Base-by-base conservation (phyloP, 2,797 vertebrate species). In the Acipenser transmontanus region DNA sequence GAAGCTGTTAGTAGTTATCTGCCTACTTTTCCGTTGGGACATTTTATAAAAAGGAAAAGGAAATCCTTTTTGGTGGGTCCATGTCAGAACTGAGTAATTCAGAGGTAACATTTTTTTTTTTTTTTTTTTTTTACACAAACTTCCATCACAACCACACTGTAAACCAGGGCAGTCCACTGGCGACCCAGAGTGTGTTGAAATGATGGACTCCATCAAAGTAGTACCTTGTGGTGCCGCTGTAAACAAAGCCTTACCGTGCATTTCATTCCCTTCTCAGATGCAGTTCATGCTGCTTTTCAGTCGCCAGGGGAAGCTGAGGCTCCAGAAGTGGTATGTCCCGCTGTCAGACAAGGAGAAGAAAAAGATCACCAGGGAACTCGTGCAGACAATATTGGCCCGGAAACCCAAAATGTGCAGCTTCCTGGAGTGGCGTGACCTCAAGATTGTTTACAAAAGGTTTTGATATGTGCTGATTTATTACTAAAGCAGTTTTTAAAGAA, bases 371-470 rank as follows among this genome's bases (percentile, higher is more conserved):
- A 91, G 97, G 77, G 97, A 99, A 87, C 81, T 99, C 88, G 95
- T 99, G 73, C 96, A 98, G 84, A 98, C 95, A 0, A 93, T 99
- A 47, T 89, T 99, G 84, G 94, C 96, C 9, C 91, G 97, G 54
- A 99, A 99, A 73, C 96, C 97, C 69, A 99, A 99, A 86, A 99
- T 99, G 95, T 98, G 97, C 91, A 98, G 96, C 85, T 99, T 99
- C 74, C 85, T 99, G 75, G 97, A 99, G 77, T 99, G 97, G 97
- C 89, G 97, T 69, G 97, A 99, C 81, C 91, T 98, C 74, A 99
- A 99, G 88, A 90, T 99, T 74, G 97, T 99, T 70, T 99, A 99
- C 82, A 99, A 99, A 87, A 94, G 97, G 96, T 96, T 72, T 34
- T 34, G 34, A 34, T 34, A 34, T 34, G 34, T 34, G 4, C 34